A percentile compares a stretch with the other conserved stretches of the same genome.
These are phyloP conservation scores for Malurus splendens DNA, from an alignment of 2,797 vertebrate genomes.

Conservation along the genomic window DNA sequence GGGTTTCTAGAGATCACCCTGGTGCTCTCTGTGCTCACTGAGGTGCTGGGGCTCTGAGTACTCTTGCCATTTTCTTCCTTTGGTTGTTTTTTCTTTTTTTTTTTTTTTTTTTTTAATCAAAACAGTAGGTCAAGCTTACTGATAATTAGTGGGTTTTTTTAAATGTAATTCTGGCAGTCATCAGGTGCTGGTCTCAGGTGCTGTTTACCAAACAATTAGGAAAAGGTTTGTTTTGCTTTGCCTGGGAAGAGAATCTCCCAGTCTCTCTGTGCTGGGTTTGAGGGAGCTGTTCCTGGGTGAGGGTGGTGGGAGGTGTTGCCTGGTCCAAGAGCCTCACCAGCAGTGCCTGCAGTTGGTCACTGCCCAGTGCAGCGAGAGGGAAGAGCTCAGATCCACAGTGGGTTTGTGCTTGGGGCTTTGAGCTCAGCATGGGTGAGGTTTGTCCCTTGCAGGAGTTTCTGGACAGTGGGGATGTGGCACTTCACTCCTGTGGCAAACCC, in stretches of 20 bases:
- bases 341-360: not conserved
- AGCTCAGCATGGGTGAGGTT: fast-evolving
- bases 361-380: not conserved
- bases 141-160: not conserved
- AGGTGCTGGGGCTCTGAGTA: not conserved
- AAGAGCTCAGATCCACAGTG: not conserved
- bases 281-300: fast-evolving
- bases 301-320: not conserved
- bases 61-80: not conserved
- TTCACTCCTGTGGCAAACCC: not conserved
- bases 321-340: not conserved
- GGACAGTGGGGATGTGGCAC: not conserved
- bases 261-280: not conserved
- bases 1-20: not conserved
- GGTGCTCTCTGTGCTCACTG: not conserved
- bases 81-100: not conserved
- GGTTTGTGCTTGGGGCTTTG: not conserved
- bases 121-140: not conserved
- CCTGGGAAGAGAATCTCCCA: not conserved
- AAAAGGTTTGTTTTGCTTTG: not conserved
- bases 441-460: not conserved
- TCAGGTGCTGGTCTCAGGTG: not conserved
- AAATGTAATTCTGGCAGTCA: not conserved
- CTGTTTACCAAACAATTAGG: not conserved
- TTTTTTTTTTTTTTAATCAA: not conserved